phyloP scores from a whole-genome alignment of 2,797 vertebrate genomes.

The Amniataba percoides region DNA sequence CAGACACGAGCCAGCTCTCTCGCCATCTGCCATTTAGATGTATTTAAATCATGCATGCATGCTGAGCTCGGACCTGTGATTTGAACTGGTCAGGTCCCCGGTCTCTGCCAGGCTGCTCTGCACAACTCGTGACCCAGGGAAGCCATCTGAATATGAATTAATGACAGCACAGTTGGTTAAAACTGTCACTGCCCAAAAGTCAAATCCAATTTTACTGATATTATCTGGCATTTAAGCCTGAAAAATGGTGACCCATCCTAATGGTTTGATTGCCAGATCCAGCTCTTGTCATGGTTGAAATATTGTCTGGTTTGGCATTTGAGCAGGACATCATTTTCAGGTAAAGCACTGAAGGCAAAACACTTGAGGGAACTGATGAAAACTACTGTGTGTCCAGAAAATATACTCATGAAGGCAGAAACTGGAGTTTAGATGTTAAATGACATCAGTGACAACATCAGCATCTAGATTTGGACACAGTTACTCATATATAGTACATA shows the following conservation, averaged over 20 bases:
- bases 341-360: constrained; percentile 15
- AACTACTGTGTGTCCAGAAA: background rate
- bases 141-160: constrained; percentile 74
- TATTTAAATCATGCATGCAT: constrained; percentile 77
- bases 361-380: background rate
- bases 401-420: background rate
- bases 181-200: constrained; percentile 61
- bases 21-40: constrained; percentile 74
- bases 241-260: constrained; percentile 38
- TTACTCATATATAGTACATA: background rate
- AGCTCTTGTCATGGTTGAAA: constrained; percentile 23
- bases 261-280: constrained; percentile 52
- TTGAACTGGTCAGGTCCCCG: constrained; percentile 72
- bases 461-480: background rate
- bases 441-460: background rate
- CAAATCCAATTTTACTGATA: constrained; percentile 64
- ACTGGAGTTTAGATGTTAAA: constrained; percentile 13
- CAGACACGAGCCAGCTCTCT: constrained; percentile 46
- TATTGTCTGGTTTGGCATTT: constrained; percentile 49
- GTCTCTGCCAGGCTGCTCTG: constrained; percentile 59
- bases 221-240: constrained; percentile 65
- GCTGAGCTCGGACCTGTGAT: constrained; percentile 64
- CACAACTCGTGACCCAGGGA: constrained; percentile 63
- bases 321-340: constrained; percentile 18
- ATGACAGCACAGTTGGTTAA: constrained; percentile 61